Evolutionary conservation across 2,888 invertebrate species (phyloP).

Genomic region (Lasiommata megera): DNA sequence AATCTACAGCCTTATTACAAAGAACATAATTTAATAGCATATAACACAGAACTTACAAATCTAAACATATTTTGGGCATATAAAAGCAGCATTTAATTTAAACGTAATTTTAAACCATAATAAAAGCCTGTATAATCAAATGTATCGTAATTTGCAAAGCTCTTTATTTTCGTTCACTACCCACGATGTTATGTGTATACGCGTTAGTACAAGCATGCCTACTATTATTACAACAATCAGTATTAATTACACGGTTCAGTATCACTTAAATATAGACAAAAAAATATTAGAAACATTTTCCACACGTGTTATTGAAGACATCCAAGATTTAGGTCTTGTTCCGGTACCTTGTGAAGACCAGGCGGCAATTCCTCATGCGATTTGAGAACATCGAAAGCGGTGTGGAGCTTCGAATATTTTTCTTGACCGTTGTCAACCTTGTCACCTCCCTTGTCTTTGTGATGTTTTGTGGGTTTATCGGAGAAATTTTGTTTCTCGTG

Average conservation of each 20-base stretch:
- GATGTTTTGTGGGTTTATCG: slow-evolving; percentile 56
- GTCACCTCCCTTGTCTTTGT: slow-evolving; percentile 51
- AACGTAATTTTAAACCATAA: background rate
- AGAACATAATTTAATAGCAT: slow-evolving; percentile 11
- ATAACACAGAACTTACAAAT: slow-evolving; percentile 7
- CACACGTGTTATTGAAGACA: slow-evolving; percentile 27
- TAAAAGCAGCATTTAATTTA: slow-evolving; percentile 22
- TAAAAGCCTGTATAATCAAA: background rate
- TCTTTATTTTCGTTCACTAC: background rate
- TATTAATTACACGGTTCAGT: slow-evolving; percentile 28
- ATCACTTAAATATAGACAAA: slow-evolving; percentile 18
- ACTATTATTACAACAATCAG: slow-evolving; percentile 12
- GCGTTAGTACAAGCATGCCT: slow-evolving; percentile 46
- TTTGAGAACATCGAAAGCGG: slow-evolving; percentile 70
- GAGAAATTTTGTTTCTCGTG: slow-evolving; percentile 72
- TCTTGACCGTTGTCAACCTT: slow-evolving; percentile 51
- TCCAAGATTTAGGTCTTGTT: slow-evolving; percentile 31
- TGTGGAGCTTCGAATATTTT: slow-evolving; percentile 72
- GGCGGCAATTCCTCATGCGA: slow-evolving; percentile 64
- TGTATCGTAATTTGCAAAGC: slow-evolving; percentile 5
- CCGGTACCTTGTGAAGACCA: slow-evolving; percentile 68
- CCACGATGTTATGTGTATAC: slow-evolving; percentile 17
- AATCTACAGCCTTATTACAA: no score
- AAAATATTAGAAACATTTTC: slow-evolving; percentile 25
- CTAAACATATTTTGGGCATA: slow-evolving; percentile 18